Evolutionary conservation across 2,888 invertebrate genomes (phyloP).

Genomic region (Salpingus planirostris): DNA sequence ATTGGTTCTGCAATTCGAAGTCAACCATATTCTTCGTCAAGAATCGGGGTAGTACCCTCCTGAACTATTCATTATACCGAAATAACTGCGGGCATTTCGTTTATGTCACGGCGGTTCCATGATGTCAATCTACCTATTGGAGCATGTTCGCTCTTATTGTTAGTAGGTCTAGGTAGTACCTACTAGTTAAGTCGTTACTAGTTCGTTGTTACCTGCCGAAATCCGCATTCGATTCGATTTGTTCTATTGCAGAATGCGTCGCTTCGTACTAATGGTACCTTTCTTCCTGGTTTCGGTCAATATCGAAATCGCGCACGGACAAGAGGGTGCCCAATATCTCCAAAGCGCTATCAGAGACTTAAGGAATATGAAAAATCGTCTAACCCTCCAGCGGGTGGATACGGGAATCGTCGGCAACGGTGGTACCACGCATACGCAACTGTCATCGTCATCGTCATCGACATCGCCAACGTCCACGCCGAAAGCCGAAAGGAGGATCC

Average conservation of each 20-base stretch:
- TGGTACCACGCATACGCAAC: neutral
- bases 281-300: slow-evolving; percentile 20
- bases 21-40: too few relatives aligned
- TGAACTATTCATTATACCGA: too few relatives aligned
- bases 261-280: slow-evolving; percentile 18
- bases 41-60: too few relatives aligned
- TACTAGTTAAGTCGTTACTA: slow-evolving; percentile 2
- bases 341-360: slow-evolving; percentile 32
- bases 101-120: too few relatives aligned
- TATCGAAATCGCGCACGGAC: slow-evolving; percentile 15
- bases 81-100: too few relatives aligned
- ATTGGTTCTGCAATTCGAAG: too few relatives aligned
- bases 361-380: slow-evolving; percentile 25
- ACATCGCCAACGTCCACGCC: neutral
- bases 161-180: too few relatives aligned
- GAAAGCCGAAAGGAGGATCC: slow-evolving; percentile 16
- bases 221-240: too few relatives aligned
- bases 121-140: too few relatives aligned
- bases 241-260: slow-evolving; percentile 23
- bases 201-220: too few relatives aligned
- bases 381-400: slow-evolving; percentile 22
- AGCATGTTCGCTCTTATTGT: too few relatives aligned
- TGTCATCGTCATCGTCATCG: neutral
- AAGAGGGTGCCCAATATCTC: slow-evolving; percentile 31
- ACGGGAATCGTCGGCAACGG: slow-evolving; percentile 3